These are phyloP conservation scores for Antechinus stuartii DNA, from an alignment of 2,113 vertebrate species.

Conservation along the genomic window DNA sequence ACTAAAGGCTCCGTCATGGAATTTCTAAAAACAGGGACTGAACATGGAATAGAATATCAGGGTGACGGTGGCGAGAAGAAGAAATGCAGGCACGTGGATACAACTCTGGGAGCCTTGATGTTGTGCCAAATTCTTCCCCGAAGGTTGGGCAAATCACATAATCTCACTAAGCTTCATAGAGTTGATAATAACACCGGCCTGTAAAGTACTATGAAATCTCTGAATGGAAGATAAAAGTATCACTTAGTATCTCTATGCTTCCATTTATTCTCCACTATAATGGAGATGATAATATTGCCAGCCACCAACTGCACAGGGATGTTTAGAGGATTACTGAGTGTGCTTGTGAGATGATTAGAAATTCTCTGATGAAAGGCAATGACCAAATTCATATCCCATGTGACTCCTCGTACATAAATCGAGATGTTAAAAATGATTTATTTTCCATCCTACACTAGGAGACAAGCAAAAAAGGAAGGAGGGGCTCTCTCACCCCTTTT, in stretches of 20 bases:
- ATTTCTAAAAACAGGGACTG: constrained; percentile 52
- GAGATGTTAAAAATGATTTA: constrained; percentile 56
- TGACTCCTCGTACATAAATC: constrained; percentile 31
- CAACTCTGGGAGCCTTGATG: constrained; percentile 53
- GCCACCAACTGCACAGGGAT: constrained; percentile 34
- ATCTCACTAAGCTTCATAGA: constrained; percentile 63
- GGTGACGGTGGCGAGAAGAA: not conserved
- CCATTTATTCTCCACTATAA: constrained; percentile 52
- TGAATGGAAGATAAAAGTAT: constrained; percentile 62
- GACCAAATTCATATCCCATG: constrained; percentile 44
- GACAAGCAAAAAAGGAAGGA: constrained; percentile 19
- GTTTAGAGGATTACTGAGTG: constrained; percentile 35
- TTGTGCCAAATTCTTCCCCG: constrained; percentile 59
- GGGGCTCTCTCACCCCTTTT: not conserved
- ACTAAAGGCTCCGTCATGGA: constrained; percentile 5
- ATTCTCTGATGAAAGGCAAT: constrained; percentile 67
- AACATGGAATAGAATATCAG: constrained; percentile 48
- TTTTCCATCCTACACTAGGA: constrained; percentile 24
- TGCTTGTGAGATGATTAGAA: constrained; percentile 56
- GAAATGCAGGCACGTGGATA: constrained; percentile 50
- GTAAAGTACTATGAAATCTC: constrained; percentile 62
- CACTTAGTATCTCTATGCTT: constrained; percentile 60
- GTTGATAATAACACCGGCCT: constrained; percentile 51
- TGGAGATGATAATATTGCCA: constrained; percentile 35
- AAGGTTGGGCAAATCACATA: constrained; percentile 63